Base-by-base conservation (phyloP, 2,113 vertebrate species). In the Epinephelus moara region DNA sequence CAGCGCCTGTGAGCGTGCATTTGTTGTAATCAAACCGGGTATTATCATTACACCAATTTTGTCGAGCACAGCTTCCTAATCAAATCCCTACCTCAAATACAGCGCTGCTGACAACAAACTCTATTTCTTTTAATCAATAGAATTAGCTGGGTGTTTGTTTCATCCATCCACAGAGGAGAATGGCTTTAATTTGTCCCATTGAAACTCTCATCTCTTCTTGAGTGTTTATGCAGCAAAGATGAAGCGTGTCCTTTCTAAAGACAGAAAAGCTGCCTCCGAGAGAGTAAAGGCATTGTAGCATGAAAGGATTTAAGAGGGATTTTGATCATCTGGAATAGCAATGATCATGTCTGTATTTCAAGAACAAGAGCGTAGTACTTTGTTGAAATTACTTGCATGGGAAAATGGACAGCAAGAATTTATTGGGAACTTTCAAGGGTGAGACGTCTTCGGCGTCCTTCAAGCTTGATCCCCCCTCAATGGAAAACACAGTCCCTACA, bases 121-220 rank as follows among this genome's bases (percentile, higher is more conserved):
- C 55, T 25, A 71, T 90, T 91, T 90, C 71, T 88, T 89, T 84
- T 82, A 89, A 87, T 93, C 86, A 89, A 89, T 80, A 59, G 52
- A 90, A 89, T 93, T 88, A 90, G 79, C 63, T 56, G 49, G 50
- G n/a, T 84, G 84, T 84, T 91, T 90, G 64, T 91, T 90, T 86
- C 80, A 70, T 82, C 79, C 85, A 50, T 91, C 55, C 75, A 64
- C 75, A 75, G 80, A 83, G 77, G 87, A 88, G 77, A 87, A 86
- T 75, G 78, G 72, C 77, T 91, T 92, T 87, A 89, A 89, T 91
- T 85, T 87, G 80, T 85, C 76, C 89, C 82, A 82, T 59, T 91
- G 83, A 93, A 93, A 90, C 76, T 84, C 82, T 77, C 74, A 50
- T 86, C 84, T 84, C 72, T 71, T 75, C 70, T 78, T 17, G 74